A percentile compares a stretch with the other conserved stretches of the same genome.
Evolutionary conservation across 2,888 invertebrate genomes (phyloP).

Genomic region (Glomeris marginata): DNA sequence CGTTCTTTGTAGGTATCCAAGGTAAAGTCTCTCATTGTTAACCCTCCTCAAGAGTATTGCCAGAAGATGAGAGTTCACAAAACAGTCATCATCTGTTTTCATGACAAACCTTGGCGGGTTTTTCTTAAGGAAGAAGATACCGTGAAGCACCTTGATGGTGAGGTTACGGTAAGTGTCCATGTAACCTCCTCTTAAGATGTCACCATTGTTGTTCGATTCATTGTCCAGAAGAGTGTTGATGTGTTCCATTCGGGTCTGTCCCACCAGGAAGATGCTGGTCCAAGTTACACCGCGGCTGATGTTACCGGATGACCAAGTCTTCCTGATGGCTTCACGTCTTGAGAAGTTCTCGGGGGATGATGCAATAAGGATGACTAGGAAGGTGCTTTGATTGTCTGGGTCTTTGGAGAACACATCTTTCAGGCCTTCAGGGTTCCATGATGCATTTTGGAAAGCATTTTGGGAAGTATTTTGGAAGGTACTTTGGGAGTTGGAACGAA

Average conservation of each 20-base stretch:
- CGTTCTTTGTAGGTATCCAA: constrained; percentile 23
- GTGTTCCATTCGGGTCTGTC: neutral
- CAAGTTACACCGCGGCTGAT: neutral
- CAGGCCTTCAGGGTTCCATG: no score
- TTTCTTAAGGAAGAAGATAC: constrained; percentile 11
- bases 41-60: constrained; percentile 9
- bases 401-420: no score
- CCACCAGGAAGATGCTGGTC: constrained; percentile 5
- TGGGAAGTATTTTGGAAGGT: no score
- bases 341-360: constrained; percentile 3
- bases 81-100: constrained; percentile 18
- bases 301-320: constrained; percentile 3
- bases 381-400: neutral
- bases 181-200: constrained; percentile 5
- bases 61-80: constrained; percentile 16
- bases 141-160: constrained; percentile 12
- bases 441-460: no score
- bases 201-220: neutral
- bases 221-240: neutral
- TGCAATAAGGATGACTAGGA: constrained; percentile 3
- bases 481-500: no score
- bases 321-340: constrained; percentile 3
- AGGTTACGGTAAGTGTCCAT: constrained; percentile 6
- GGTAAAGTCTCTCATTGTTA: constrained; percentile 21
- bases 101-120: constrained; percentile 11